A percentile compares a stretch with the other conserved stretches of the same genome.
These are phyloP conservation scores for Atta cephalotes DNA, from an alignment of 1,140 invertebrate species.

Conservation along the genomic window DNA sequence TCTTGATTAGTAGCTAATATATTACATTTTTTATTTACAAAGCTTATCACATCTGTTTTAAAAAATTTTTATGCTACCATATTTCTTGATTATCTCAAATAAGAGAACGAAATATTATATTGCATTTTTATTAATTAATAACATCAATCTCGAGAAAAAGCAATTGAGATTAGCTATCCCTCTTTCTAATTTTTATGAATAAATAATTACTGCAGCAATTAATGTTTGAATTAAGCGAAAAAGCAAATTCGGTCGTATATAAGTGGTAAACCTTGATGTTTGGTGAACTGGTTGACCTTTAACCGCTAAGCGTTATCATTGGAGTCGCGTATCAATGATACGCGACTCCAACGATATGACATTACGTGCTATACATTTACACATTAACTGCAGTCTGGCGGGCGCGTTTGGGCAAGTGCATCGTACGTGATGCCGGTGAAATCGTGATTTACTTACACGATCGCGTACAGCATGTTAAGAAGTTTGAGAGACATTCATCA, in stretches of 20 bases:
- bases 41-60: not conserved
- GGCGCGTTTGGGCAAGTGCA: not conserved
- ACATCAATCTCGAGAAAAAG: not conserved
- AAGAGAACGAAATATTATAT: not conserved
- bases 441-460: conserved; percentile 19
- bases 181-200: not conserved
- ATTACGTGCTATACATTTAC: conserved; percentile 5
- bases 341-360: not conserved
- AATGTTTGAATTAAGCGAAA: not conserved
- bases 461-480: conserved; percentile 12
- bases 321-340: conserved; percentile 1
- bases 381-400: conserved; percentile 1
- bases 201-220: conserved; percentile 11
- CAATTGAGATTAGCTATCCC: not conserved
- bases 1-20: not conserved
- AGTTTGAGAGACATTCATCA: conserved; percentile 3
- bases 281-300: conserved; percentile 44
- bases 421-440: not conserved
- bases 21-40: not conserved
- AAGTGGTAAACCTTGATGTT: not conserved
- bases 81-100: not conserved
- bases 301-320: conserved; percentile 25
- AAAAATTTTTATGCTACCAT: not conserved
- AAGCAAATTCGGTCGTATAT: not conserved
- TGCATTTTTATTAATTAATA: not conserved